These are phyloP conservation scores for Drosophila villosipedis DNA, from an alignment of 2,888 invertebrate species.

Conservation along the genomic window DNA sequence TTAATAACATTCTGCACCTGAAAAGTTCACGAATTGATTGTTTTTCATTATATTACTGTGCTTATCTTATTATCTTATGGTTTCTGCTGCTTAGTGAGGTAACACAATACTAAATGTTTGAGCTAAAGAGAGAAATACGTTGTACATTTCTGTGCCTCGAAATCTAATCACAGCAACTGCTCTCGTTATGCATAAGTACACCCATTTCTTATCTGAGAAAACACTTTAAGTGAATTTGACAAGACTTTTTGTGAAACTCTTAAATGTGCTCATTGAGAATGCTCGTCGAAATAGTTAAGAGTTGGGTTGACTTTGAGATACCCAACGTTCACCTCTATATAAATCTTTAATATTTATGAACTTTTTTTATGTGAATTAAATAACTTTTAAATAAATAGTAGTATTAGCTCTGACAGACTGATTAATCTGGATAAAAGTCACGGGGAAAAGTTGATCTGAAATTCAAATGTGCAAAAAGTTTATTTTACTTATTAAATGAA, in stretches of 20 bases:
- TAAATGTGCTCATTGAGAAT: background rate
- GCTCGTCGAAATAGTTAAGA: background rate
- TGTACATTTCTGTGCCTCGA: background rate
- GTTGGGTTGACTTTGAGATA: slow-evolving; percentile 7
- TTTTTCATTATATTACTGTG: background rate
- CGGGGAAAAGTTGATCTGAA: background rate
- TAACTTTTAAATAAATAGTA: background rate
- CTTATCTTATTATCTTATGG: background rate
- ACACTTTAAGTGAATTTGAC: slow-evolving; percentile 17
- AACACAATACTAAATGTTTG: background rate
- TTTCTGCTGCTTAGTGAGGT: background rate
- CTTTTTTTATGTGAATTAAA: background rate
- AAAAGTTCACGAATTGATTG: background rate
- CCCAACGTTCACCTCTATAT: background rate
- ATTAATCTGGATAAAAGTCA: background rate
- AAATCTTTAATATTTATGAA: background rate
- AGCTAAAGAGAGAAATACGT: background rate
- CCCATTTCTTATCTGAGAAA: slow-evolving; percentile 40
- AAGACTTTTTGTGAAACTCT: slow-evolving; percentile 11
- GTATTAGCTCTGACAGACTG: background rate
- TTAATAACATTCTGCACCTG: too few species aligned
- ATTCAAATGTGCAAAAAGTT: background rate
- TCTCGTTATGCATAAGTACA: slow-evolving; percentile 9
- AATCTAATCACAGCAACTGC: slow-evolving; percentile 36
- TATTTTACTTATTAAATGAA: background rate